phyloP scores from a whole-genome alignment of 2,113 vertebrate genomes.

The Periophthalmodon schlosseri region DNA sequence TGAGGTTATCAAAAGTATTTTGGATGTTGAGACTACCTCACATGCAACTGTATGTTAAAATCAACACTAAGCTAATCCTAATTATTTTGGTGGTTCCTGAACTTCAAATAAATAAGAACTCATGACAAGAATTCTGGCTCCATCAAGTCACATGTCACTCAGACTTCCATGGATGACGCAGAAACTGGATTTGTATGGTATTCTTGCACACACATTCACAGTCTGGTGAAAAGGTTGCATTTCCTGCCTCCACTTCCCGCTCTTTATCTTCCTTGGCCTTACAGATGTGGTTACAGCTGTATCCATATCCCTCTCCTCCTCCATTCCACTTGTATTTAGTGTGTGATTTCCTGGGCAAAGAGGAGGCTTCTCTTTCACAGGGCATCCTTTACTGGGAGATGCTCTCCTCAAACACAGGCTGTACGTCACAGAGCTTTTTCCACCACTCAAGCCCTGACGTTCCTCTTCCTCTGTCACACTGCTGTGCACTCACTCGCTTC shows the following conservation, averaged over 20 bases:
- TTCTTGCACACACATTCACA: conserved; percentile 14
- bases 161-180: background rate
- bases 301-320: conserved; percentile 38
- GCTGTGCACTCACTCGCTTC: conserved; percentile 40
- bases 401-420: conserved; percentile 19
- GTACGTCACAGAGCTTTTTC: conserved; percentile 9
- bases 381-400: conserved; percentile 22
- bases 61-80: background rate
- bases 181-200: conserved; percentile 34
- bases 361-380: conserved; percentile 32
- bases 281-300: conserved; percentile 59
- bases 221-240: conserved; percentile 28
- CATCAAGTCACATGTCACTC: background rate
- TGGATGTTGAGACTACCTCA: background rate
- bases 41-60: background rate
- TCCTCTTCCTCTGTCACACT: conserved; percentile 6
- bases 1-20: background rate
- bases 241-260: conserved; percentile 37
- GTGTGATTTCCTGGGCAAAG: conserved; percentile 30
- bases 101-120: background rate
- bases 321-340: conserved; percentile 32
- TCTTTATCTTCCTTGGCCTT: conserved; percentile 47
- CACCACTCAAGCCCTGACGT: conserved; percentile 14
- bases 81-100: background rate
- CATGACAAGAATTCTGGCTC: background rate